Conservation (phyloP, 2,113 vertebrate species). For the Eretmochelys imbricata region DNA sequence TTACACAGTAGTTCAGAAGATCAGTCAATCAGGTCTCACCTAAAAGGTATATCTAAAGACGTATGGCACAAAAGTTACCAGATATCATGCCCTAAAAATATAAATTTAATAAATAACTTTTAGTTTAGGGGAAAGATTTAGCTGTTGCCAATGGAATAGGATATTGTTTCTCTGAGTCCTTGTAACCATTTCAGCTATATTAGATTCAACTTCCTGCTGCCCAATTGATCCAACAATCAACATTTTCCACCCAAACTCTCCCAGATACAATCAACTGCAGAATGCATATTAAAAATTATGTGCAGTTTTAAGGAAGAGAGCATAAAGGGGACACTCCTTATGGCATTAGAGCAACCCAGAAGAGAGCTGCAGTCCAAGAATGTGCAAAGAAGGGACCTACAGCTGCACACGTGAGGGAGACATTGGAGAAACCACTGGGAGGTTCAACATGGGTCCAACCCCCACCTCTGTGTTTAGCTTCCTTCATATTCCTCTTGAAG, state of each 20-base stretch:
- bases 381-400: background rate
- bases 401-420: background rate
- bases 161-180: constrained; percentile 8
- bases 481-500: background rate
- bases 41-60: background rate
- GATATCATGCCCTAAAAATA: background rate
- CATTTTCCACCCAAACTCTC: background rate
- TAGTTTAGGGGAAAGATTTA: background rate
- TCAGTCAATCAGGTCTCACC: background rate
- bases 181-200: background rate
- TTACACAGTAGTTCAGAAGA: background rate
- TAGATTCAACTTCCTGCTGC: background rate
- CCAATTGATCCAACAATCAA: background rate
- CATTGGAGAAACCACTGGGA: background rate
- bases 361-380: background rate
- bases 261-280: background rate
- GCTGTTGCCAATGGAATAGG: constrained; percentile 31
- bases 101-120: background rate
- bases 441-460: background rate
- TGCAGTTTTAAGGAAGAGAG: background rate
- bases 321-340: background rate
- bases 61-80: background rate
- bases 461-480: background rate
- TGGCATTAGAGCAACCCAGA: background rate
- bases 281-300: too few species aligned